phyloP scores from a whole-genome alignment of 2,113 vertebrate species.

The Potamarius usumacintae region DNA sequence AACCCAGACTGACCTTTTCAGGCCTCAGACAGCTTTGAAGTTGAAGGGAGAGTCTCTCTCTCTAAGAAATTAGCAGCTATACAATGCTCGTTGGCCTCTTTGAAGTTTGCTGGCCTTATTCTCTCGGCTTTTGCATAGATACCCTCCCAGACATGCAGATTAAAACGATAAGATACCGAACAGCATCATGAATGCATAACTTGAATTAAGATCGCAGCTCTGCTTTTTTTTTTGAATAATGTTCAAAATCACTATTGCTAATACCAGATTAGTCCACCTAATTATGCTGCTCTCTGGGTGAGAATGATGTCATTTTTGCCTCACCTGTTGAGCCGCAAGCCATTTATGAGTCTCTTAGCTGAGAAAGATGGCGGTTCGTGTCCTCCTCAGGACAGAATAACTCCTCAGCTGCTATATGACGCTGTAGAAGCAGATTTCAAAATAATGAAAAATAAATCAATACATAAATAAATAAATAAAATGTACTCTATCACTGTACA shows the following conservation, averaged over 20 bases:
- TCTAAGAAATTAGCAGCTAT: constrained; percentile 76
- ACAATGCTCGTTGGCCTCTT: constrained; percentile 73
- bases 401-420: neutral
- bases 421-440: neutral
- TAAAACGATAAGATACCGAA: neutral
- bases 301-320: neutral
- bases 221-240: neutral
- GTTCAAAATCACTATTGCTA: neutral
- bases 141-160: constrained; percentile 66
- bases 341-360: neutral
- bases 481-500: no score
- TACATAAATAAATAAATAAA: neutral
- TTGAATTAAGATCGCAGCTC: neutral
- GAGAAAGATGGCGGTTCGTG: neutral
- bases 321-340: neutral
- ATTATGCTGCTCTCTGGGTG: neutral
- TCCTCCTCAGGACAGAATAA: neutral
- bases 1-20: constrained; percentile 81
- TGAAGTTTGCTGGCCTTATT: constrained; percentile 73
- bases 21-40: constrained; percentile 80
- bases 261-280: neutral
- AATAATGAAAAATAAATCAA: neutral
- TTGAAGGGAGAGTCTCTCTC: constrained; percentile 70
- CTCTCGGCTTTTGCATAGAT: constrained; percentile 73
- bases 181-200: neutral